A percentile compares a stretch with the other conserved stretches of the same genome.
These are phyloP conservation scores for Yponomeuta sedellus DNA, from an alignment of 2,888 invertebrate genomes.

Conservation along the genomic window DNA sequence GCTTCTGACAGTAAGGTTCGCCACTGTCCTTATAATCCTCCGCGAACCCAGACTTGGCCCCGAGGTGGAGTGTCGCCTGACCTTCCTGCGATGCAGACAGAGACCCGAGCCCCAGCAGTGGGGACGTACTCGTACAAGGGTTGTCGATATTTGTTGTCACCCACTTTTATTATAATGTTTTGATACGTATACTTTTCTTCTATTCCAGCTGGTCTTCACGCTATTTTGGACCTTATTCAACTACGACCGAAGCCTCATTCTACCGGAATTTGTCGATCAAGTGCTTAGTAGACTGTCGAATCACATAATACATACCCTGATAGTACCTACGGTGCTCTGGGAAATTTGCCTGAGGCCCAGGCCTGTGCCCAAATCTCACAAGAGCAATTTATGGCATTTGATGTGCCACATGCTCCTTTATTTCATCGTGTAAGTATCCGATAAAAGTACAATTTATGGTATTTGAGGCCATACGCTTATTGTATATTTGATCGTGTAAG, in stretches of 20 bases:
- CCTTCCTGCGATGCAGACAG: too few species aligned
- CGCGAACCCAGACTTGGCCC: too few species aligned
- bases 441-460: not conserved
- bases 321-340: slow-evolving; percentile 46
- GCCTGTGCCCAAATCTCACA: slow-evolving; percentile 40
- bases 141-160: too few species aligned
- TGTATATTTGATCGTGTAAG: too few species aligned
- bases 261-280: slow-evolving; percentile 42
- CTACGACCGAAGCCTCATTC: slow-evolving; percentile 47
- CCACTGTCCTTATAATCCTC: too few species aligned
- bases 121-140: too few species aligned
- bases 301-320: slow-evolving; percentile 55
- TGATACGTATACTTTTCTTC: slow-evolving; percentile 21
- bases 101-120: too few species aligned
- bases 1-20: too few species aligned
- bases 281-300: slow-evolving; percentile 41
- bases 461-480: too few species aligned
- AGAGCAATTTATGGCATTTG: slow-evolving; percentile 37
- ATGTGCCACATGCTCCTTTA: slow-evolving; percentile 38
- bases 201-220: slow-evolving; percentile 49
- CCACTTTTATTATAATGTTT: not conserved
- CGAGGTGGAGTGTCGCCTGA: too few species aligned
- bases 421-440: slow-evolving; percentile 47
- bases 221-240: slow-evolving; percentile 52
- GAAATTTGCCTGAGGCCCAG: slow-evolving; percentile 45